Evolutionary conservation across 2,888 invertebrate species (phyloP), one percentile per base, ranked within the genome.

Genomic region (Onchidella celtica): DNA sequence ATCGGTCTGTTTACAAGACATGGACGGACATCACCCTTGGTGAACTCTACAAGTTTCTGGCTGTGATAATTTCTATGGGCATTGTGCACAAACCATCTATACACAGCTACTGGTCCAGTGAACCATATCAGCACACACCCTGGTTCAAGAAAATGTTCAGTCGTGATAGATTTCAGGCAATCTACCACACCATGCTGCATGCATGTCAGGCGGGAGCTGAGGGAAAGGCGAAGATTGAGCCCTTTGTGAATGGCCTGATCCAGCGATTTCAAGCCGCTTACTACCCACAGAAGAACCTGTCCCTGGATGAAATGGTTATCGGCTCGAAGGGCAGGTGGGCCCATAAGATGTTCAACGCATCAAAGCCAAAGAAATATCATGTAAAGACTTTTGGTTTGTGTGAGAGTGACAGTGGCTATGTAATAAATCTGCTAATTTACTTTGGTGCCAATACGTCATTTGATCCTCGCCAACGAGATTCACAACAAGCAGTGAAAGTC

Each of bases 201-300:
- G 21, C 17, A 4, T 27, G 34, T 21, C 24, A 59, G 2, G 36
- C 24, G 1, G 73, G 36, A 3, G 36, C 59, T 1, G 21, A 17
- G 21, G 36, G 59, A 1, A 74, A 59, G 24, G 36, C 47, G 2
- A 59, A 74, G 29, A 74, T 61, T 36, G 34, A 74, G 24, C 73
- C 61, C 0, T n/a, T n/a, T n/a, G n/a, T n/a, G n/a, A n/a, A n/a
- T n/a, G n/a, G n/a, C n/a, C n/a, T n/a, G n/a, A n/a, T n/a, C n/a
- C n/a, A n/a, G n/a, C n/a, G n/a, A 17, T 74, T 74, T 34, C 73
- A 59, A 34, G n/a, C 17, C 34, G 73, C 63, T 21, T 63, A 57
- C 14, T 73, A 73, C 9, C 73, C 59, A n/a, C 32, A n/a, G 14
- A 36, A 73, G 17, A 11, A 77, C 1, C 77, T 68, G 17, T 9